Evolutionary conservation across 2,888 invertebrate genomes (phyloP).

Genomic region (Magallana nippona): DNA sequence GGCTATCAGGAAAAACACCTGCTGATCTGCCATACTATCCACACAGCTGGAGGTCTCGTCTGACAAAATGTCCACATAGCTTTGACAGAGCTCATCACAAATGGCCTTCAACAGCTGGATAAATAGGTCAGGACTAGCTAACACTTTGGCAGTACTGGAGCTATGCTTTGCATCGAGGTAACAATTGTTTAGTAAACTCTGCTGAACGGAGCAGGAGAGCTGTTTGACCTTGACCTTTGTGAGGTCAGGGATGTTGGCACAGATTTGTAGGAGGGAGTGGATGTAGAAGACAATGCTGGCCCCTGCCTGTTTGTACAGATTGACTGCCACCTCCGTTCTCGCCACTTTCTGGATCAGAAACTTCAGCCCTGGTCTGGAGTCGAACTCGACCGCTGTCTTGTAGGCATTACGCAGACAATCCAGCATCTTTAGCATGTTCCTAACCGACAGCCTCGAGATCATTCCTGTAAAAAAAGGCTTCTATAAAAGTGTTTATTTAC

Average conservation of each 20-base stretch:
- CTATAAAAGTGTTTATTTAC: too few relatives aligned
- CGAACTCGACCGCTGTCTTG: conserved; percentile 91
- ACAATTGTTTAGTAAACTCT: conserved; percentile 38
- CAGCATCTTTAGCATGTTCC: conserved; percentile 72
- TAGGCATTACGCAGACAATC: conserved; percentile 87
- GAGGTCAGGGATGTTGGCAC: conserved; percentile 81
- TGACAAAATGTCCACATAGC: conserved; percentile 75
- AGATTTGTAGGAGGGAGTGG: conserved; percentile 91
- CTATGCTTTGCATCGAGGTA: conserved; percentile 37
- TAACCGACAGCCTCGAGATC: conserved; percentile 71
- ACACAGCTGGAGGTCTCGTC: conserved; percentile 74
- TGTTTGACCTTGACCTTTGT: conserved; percentile 56
- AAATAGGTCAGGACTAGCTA: conserved; percentile 64
- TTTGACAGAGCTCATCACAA: conserved; percentile 76
- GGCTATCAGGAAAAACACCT: conserved; percentile 83
- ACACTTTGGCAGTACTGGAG: conserved; percentile 45
- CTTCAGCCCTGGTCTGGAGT: conserved; percentile 93
- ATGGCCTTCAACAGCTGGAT: conserved; percentile 68
- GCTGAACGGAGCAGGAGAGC: conserved; percentile 48
- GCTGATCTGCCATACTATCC: conserved; percentile 81
- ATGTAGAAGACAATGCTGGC: conserved; percentile 92
- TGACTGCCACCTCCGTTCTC: conserved; percentile 78
- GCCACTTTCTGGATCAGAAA: conserved; percentile 91
- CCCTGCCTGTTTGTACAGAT: conserved; percentile 86
- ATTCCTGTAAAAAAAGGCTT: conserved; percentile 66